Conservation (phyloP, 2,888 invertebrate species). For the Diaphora mendica region DNA sequence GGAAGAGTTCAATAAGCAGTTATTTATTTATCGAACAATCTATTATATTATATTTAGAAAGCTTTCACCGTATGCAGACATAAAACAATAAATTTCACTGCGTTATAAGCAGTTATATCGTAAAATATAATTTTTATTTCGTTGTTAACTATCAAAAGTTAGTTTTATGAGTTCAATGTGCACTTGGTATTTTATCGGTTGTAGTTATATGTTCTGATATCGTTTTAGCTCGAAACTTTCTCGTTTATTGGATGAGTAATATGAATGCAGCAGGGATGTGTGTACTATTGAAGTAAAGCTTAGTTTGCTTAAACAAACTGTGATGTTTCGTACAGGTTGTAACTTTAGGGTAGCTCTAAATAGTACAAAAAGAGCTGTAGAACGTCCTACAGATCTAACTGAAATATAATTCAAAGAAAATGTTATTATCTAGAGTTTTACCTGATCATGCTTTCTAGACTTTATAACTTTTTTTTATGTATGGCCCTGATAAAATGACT, state of each 20-base stretch:
- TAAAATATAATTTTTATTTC: slow-evolving; percentile 52
- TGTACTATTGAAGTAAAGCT: neutral
- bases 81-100: slow-evolving; percentile 48
- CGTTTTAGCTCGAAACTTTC: slow-evolving; percentile 34
- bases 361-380: neutral
- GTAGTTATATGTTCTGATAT: slow-evolving; percentile 24
- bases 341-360: neutral
- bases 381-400: neutral
- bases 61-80: neutral
- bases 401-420: neutral
- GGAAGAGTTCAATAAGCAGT: neutral
- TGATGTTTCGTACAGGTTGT: neutral
- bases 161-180: slow-evolving; percentile 42
- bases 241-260: slow-evolving; percentile 11
- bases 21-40: neutral
- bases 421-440: no score
- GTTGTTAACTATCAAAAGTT: slow-evolving; percentile 47
- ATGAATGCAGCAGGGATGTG: neutral
- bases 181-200: slow-evolving; percentile 46
- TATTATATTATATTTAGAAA: neutral
- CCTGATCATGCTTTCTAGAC: no score
- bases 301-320: neutral
- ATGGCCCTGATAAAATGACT: no score
- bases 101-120: slow-evolving; percentile 43
- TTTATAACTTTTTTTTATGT: no score